A percentile compares a stretch with the other conserved stretches of the same genome.
Conservation (phyloP, 2,888 invertebrate genomes). For the Trachelus stipa region DNA sequence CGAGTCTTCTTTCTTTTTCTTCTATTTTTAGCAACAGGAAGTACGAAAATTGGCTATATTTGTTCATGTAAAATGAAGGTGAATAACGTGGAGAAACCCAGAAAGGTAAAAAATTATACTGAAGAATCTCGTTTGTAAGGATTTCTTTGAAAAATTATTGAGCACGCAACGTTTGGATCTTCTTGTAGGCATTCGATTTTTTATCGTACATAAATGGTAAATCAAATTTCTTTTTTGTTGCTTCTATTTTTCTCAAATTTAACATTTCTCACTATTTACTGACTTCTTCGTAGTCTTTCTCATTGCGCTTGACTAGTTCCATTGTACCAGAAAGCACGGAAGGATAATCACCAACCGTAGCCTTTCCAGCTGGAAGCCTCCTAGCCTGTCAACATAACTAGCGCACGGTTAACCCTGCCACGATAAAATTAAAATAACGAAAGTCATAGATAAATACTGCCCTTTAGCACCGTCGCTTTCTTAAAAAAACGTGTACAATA, state of each 20-base stretch:
- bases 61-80: not conserved
- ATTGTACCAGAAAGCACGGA: not conserved
- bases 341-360: conserved; percentile 5
- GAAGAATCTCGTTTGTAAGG: not conserved
- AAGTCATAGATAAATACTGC: not conserved
- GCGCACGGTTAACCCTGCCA: not conserved
- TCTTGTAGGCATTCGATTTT: not conserved
- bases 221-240: not conserved
- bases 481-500: not conserved
- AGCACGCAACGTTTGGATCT: not conserved
- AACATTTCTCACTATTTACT: not conserved
- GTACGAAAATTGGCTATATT: not conserved
- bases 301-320: conserved; percentile 10
- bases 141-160: not conserved
- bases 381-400: not conserved
- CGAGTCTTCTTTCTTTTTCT: not conserved
- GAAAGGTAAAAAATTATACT: not conserved
- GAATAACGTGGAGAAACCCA: not conserved
- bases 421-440: not conserved
- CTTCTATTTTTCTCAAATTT: not conserved
- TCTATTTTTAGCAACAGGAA: not conserved
- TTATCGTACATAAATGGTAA: not conserved
- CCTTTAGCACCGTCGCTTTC: not conserved
- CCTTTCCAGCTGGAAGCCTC: not conserved
- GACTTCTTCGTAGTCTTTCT: not conserved